Conservation (phyloP, 2,888 invertebrate species). For the Mesoligia furuncula region DNA sequence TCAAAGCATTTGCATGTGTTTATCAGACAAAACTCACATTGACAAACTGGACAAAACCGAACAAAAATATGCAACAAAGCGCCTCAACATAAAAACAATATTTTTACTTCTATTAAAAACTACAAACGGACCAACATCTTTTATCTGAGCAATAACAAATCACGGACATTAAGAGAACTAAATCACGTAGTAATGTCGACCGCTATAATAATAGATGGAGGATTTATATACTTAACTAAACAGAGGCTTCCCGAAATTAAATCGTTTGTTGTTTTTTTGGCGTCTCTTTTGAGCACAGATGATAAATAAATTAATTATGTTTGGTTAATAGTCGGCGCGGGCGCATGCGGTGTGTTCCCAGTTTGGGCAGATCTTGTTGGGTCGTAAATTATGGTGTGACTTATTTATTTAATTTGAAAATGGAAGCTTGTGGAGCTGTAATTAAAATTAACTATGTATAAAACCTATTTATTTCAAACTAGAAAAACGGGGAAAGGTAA, state of each 20-base stretch:
- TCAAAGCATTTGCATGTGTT: constrained; percentile 25
- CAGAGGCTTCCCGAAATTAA: constrained; percentile 77
- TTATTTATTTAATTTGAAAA: constrained; percentile 57
- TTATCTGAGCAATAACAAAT: constrained; percentile 75
- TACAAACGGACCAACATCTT: constrained; percentile 67
- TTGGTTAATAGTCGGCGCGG: constrained; percentile 81
- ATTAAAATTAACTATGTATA: too few species aligned
- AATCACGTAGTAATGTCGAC: constrained; percentile 75
- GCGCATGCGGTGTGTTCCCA: constrained; percentile 63
- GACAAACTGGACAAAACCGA: constrained; percentile 57
- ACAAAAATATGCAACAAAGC: constrained; percentile 58
- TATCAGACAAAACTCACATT: constrained; percentile 34
- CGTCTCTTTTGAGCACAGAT: constrained; percentile 70
- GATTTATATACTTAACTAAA: constrained; percentile 62
- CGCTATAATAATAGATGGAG: constrained; percentile 79
- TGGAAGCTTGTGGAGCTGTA: constrained; percentile 10
- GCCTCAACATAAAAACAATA: constrained; percentile 53
- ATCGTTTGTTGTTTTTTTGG: constrained; percentile 71
- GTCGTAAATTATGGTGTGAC: constrained; percentile 62
- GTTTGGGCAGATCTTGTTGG: constrained; percentile 58
- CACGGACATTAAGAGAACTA: constrained; percentile 70
- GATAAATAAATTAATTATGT: constrained; percentile 88
- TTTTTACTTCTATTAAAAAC: constrained; percentile 66
- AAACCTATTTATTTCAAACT: background rate
- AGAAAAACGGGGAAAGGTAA: too few species aligned